Percentiles rank a stretch among this genome's conserved stretches.
Evolutionary conservation across 2,888 invertebrate genomes (phyloP).

Genomic region (Leistus spinibarbis): DNA sequence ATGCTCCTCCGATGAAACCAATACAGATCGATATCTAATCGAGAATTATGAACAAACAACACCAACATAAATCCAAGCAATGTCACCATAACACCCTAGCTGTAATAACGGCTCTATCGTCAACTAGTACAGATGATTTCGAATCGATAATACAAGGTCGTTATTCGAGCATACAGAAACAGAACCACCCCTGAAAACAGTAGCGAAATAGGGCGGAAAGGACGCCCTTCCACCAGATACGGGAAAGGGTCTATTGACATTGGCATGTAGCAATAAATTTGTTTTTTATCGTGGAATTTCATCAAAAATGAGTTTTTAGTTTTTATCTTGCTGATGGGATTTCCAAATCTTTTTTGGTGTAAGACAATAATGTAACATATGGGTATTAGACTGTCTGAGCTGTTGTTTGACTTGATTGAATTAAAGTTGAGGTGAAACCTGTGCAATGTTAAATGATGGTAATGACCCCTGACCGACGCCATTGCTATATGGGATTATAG

Average conservation of each 20-base stretch:
- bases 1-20: background rate
- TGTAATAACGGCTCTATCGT: background rate
- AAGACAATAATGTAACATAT: too few relatives aligned
- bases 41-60: background rate
- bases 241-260: background rate
- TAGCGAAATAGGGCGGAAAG: background rate
- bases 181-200: background rate
- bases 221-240: background rate
- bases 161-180: background rate
- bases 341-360: too few relatives aligned
- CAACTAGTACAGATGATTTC: background rate
- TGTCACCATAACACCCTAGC: background rate
- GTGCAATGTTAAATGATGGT: slow-evolving; percentile 8
- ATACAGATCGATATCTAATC: background rate
- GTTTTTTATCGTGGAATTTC: background rate
- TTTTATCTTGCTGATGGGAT: too few relatives aligned
- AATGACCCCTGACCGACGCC: slow-evolving; percentile 18
- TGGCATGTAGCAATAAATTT: background rate
- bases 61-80: background rate
- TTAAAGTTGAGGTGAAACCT: slow-evolving; percentile 9
- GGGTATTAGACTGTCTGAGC: too few relatives aligned
- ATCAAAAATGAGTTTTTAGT: too few relatives aligned
- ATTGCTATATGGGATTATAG: slow-evolving; percentile 14
- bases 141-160: background rate
- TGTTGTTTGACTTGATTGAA: slow-evolving; percentile 24